Base-by-base conservation (phyloP, 2,113 vertebrate genomes). In the Micronycteris hirsuta region DNA sequence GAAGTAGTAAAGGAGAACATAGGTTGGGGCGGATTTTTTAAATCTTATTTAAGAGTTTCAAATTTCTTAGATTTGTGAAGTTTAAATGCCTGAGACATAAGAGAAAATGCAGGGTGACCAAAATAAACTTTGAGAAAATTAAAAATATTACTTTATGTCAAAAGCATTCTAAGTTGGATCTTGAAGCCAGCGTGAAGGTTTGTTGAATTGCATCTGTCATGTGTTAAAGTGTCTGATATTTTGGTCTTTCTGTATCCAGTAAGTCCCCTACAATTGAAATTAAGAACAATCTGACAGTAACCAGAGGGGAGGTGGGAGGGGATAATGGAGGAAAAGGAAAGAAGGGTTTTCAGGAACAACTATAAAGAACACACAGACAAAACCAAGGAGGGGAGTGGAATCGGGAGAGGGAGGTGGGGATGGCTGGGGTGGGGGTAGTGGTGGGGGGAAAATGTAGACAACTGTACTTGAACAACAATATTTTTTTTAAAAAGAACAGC, bases 51-150 rank as follows among this genome's bases (percentile, higher is more conserved):
- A 14, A 52, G 16, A 77, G 41, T 61, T 47, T 85, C 56, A 77
- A 68, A 89, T 52, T 93, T 96, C 49, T 91, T 90, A n/a, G 7
- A 68, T 20, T 61, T 91, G 47, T 74, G 28, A 63, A 63, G 22
- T 68, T 63, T 93, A 58, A 86, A 86, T 82, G 10, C 90, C 36
- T 96, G 43, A 68, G 68, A 68, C 63, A 58, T 67, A 54, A 86
- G 80, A 86, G 33, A 78, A 77, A 96, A 89, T 52, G 22, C 38
- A 81, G 12, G 16, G 12, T 71, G n/a, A 49, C 28, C 7, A 43
- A 86, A 94, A 92, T 15, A 95, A 92, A 86, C 33, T 14, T 47
- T 49, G 56, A 87, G 33, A 86, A 61, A 56, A 67, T 89, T 93
- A 28, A 41, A 80, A 87, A 31, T 70, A 68, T 58, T 76, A 68